A percentile compares a stretch with the other conserved stretches of the same genome.
Evolutionary conservation across 2,888 invertebrate genomes (phyloP).

Genomic region (Drosophila mulleri): DNA sequence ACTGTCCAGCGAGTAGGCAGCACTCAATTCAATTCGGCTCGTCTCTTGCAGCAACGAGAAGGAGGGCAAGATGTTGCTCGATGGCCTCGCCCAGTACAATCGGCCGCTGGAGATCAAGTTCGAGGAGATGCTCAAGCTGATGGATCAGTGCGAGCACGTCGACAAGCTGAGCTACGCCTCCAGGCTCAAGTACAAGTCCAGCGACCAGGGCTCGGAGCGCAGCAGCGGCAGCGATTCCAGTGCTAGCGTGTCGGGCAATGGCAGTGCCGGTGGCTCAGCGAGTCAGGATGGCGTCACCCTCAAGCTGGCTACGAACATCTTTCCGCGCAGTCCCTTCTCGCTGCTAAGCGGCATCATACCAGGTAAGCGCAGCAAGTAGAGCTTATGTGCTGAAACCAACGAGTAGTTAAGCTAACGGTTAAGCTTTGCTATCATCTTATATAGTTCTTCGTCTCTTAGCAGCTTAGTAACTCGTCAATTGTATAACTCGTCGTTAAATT

Average conservation of each 20-base stretch:
- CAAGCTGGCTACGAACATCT: constrained; percentile 83
- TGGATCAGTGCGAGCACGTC: constrained; percentile 92
- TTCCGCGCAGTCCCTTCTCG: constrained; percentile 89
- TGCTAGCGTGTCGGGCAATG: constrained; percentile 14
- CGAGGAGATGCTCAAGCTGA: constrained; percentile 91
- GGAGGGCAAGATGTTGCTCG: constrained; percentile 88
- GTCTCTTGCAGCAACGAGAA: constrained; percentile 87
- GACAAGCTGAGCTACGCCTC: constrained; percentile 83
- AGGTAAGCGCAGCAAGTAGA: constrained; percentile 86
- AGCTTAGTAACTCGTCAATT: no score
- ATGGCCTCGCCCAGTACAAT: constrained; percentile 88
- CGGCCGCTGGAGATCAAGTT: constrained; percentile 89
- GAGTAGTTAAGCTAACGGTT: not conserved
- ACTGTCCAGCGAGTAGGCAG: not conserved
- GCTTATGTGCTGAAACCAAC: not conserved
- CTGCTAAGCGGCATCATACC: constrained; percentile 92
- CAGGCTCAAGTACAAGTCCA: constrained; percentile 67
- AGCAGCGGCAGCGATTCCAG: constrained; percentile 56
- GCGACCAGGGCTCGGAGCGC: constrained; percentile 42
- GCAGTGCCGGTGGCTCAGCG: constrained; percentile 38
- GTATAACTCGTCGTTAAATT: no score
- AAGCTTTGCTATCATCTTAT: no score
- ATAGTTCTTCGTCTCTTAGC: no score
- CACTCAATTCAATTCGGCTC: constrained; percentile 37
- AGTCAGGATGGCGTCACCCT: constrained; percentile 70